Conservation (phyloP, 1,140 invertebrate species). For the Hycleus phaleratus region DNA sequence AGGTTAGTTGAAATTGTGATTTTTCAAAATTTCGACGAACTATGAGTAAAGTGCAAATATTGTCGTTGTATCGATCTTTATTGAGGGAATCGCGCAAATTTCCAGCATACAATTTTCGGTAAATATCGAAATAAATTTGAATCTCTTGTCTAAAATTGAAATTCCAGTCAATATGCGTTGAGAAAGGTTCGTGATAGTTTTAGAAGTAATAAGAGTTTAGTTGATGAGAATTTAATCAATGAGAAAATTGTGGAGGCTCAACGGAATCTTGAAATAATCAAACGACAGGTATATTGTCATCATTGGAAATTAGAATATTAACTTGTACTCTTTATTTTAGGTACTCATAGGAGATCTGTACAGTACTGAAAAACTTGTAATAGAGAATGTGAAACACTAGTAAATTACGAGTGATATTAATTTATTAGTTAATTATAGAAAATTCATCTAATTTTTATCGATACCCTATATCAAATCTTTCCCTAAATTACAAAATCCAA, state of each 20-base stretch:
- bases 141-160: not conserved
- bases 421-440: no score
- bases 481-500: slow-evolving; percentile 55
- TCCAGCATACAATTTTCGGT: slow-evolving; percentile 55
- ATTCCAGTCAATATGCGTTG: slow-evolving; percentile 55
- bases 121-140: slow-evolving; percentile 9
- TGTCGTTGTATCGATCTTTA: slow-evolving; percentile 49
- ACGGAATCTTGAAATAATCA: slow-evolving; percentile 54
- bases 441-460: slow-evolving; percentile 22
- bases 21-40: no score
- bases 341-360: slow-evolving; percentile 20
- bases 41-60: slow-evolving; percentile 32
- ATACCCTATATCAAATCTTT: slow-evolving; percentile 52
- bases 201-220: slow-evolving; percentile 50
- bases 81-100: slow-evolving; percentile 53
- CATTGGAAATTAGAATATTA: not conserved
- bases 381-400: slow-evolving; percentile 11
- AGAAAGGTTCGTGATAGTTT: slow-evolving; percentile 60
- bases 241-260: slow-evolving; percentile 48
- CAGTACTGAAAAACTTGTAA: slow-evolving; percentile 21
- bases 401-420: not conserved
- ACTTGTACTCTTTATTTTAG: slow-evolving; percentile 7
- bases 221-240: slow-evolving; percentile 45
- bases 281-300: slow-evolving; percentile 23
- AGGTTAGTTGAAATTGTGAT: no score